Evolutionary conservation across 2,888 invertebrate genomes (phyloP), one percentile per base, ranked within the genome.

Genomic region (Heliconius cydno): DNA sequence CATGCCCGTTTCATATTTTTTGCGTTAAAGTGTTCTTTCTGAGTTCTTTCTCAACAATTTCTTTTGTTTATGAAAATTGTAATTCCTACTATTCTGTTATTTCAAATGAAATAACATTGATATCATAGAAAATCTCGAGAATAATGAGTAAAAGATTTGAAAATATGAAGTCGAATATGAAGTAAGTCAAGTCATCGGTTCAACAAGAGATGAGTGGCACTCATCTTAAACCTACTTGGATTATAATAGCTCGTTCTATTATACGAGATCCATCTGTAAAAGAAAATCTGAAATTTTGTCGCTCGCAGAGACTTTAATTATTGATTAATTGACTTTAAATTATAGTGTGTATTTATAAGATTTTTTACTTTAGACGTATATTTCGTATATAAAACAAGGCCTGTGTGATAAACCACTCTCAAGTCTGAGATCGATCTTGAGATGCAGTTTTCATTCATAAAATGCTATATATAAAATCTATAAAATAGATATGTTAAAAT

Each of bases 191-290:
- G 28, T 28, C 28, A 28, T 28, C 70, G 41, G 41, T 41, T 70
- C 70, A 70, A 25, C 70, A 41, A 70, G 41, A 46, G 13, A 68
- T 7, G 41, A 68, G 25, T 41, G 41, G 19, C n/a, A 68, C 41
- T 70, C 65, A 9, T 70, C 68, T 68, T 68, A 41, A 25, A n/a
- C 22, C 41, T 70, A 70, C 70, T 46, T 70, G 41, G 46, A 15
- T 25, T 70, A 46, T 28, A 46, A 70, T 68, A 38, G 68, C 25
- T 41, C 13, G 3, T 38, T 68, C 22, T 41, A 68, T 41, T 38
- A 34, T 34, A 38, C 10, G 28, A 65, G 65, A 28, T 19, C 12
- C 28, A 65, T 19, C 3, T n/a, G 60, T n/a, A n/a, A 19, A 25
- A 65, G 3, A 65, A 65, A 60, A 60, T 60, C 22, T 22, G 57